These are phyloP conservation scores for Balaeniceps rex DNA, from an alignment of 2,113 vertebrate genomes.

Conservation along the genomic window DNA sequence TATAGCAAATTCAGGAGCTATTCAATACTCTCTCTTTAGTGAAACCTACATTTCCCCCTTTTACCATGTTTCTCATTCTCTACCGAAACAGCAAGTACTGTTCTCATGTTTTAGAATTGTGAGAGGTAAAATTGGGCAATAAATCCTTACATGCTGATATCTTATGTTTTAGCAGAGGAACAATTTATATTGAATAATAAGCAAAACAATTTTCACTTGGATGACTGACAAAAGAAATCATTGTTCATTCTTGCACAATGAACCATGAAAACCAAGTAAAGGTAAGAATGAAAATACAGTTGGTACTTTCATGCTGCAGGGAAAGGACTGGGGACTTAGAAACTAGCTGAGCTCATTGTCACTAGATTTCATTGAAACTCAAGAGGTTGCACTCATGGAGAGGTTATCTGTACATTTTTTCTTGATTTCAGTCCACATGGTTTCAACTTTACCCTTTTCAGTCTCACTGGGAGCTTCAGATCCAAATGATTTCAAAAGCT, in stretches of 20 bases:
- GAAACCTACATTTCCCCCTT: background rate
- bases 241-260: conserved; percentile 67
- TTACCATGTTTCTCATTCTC: background rate
- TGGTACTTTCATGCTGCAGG: conserved; percentile 46
- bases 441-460: conserved; percentile 31
- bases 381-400: background rate
- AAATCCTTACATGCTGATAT: conserved; percentile 64
- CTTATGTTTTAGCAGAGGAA: conserved; percentile 68
- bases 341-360: conserved; percentile 36
- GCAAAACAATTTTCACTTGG: conserved; percentile 69
- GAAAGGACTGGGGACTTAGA: conserved; percentile 26
- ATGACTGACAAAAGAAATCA: conserved; percentile 72
- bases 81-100: background rate
- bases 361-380: conserved; percentile 37
- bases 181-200: conserved; percentile 73
- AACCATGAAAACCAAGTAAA: conserved; percentile 69
- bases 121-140: conserved; percentile 60
- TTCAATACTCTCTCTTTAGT: background rate
- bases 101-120: conserved; percentile 32
- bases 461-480: conserved; percentile 17
- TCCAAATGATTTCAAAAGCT: background rate
- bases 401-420: conserved; percentile 27
- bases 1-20: background rate
- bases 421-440: background rate
- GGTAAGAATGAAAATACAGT: conserved; percentile 52